Percentiles rank a stretch among this genome's conserved stretches.
phyloP scores from a whole-genome alignment of 2,888 invertebrate species.

The Leptinotarsa tumamoca region DNA sequence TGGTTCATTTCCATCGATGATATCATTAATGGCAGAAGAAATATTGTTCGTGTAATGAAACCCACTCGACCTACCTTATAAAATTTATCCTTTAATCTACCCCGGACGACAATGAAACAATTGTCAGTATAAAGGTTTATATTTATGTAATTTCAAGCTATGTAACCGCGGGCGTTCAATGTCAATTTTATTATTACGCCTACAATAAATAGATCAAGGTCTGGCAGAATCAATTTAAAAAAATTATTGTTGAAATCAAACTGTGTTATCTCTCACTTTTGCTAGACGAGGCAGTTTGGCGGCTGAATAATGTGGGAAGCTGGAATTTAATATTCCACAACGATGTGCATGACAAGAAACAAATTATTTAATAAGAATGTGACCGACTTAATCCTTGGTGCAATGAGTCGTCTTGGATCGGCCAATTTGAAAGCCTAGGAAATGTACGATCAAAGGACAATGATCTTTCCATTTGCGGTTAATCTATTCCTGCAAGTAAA shows the following conservation, averaged over 20 bases:
- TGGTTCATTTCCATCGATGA: no score
- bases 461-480: background rate
- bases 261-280: constrained; percentile 18
- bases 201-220: constrained; percentile 25
- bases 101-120: background rate
- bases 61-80: background rate
- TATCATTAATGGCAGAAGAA: no score
- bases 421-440: background rate
- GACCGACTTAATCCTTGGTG: constrained; percentile 30
- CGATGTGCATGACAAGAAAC: constrained; percentile 23
- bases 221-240: constrained; percentile 3
- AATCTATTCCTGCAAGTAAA: background rate
- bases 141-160: constrained; percentile 1
- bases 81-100: background rate
- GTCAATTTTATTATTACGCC: constrained; percentile 29
- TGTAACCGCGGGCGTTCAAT: constrained; percentile 17
- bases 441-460: background rate
- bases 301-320: constrained; percentile 25
- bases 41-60: no score
- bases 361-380: constrained; percentile 30
- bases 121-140: background rate
- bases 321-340: constrained; percentile 21
- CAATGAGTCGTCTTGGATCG: constrained; percentile 10
- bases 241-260: constrained; percentile 16
- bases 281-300: constrained; percentile 14